Evolutionary conservation across 2,113 vertebrate species (phyloP).

Genomic region (Syngnathus typhle): DNA sequence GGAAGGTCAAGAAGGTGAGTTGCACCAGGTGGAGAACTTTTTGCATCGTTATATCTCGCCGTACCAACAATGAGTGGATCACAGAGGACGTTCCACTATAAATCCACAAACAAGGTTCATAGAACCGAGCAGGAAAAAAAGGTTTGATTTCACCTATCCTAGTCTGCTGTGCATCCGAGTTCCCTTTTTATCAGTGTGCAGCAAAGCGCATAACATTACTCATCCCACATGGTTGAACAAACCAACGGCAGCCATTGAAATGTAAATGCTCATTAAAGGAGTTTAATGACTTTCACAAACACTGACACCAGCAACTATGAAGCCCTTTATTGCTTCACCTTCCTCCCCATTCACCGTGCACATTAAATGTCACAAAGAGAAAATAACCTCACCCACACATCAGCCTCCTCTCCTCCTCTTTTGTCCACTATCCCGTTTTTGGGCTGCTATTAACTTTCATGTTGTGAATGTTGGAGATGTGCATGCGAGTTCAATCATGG

Average conservation of each 20-base stretch:
- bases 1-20: conserved; percentile 38
- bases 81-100: neutral
- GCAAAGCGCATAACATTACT: conserved; percentile 55
- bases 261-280: conserved; percentile 60
- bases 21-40: conserved; percentile 35
- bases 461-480: conserved; percentile 5
- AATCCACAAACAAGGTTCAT: too few relatives aligned
- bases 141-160: conserved; percentile 47
- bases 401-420: conserved; percentile 4
- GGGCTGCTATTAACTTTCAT: conserved; percentile 8
- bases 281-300: conserved; percentile 56
- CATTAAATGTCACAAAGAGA: conserved; percentile 35
- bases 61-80: neutral
- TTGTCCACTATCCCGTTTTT: neutral
- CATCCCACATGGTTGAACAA: conserved; percentile 57
- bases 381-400: conserved; percentile 22
- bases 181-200: conserved; percentile 51
- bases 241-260: conserved; percentile 55
- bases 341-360: conserved; percentile 26
- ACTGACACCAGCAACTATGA: conserved; percentile 33
- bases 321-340: conserved; percentile 44
- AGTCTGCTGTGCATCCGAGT: conserved; percentile 54
- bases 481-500: conserved; percentile 36
- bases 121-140: too few relatives aligned
- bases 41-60: conserved; percentile 12